These are phyloP conservation scores for Lasioglossum morio DNA, from an alignment of 2,888 invertebrate species.

Conservation along the genomic window DNA sequence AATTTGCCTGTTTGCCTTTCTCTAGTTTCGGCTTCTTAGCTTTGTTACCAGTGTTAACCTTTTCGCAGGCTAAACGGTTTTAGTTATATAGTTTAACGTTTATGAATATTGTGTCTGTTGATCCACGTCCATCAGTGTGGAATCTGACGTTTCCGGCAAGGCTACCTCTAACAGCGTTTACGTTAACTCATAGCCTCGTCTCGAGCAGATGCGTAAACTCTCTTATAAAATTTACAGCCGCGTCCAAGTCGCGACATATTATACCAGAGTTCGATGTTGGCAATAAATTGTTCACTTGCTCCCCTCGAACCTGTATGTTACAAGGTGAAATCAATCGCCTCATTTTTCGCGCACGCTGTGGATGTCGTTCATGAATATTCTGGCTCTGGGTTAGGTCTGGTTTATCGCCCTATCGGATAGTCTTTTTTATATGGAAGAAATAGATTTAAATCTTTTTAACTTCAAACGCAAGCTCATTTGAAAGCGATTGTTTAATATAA, in stretches of 20 bases:
- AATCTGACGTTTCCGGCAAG: neutral
- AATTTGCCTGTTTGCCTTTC: neutral
- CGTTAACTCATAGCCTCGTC: neutral
- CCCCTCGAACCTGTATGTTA: neutral
- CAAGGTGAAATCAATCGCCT: neutral
- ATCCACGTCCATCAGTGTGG: neutral
- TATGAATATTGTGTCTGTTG: neutral
- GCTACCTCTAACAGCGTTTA: neutral
- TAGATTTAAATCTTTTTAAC: neutral
- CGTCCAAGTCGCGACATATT: neutral
- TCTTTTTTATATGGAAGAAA: neutral
- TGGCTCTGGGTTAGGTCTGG: neutral
- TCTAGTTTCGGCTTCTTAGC: neutral
- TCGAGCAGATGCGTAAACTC: neutral
- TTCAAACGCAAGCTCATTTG: conserved; percentile 36
- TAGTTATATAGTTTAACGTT: neutral
- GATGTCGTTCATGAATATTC: neutral
- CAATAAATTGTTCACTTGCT: neutral
- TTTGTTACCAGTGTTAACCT: neutral
- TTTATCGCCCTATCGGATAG: neutral
- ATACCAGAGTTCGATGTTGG: neutral
- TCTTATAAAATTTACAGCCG: neutral
- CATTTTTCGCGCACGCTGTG: neutral
- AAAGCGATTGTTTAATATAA: conserved; percentile 35
- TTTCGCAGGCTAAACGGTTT: neutral